Base-by-base conservation (phyloP, 37 sponge, comb jelly and placozoan species). In the Ephydatia muelleri region DNA sequence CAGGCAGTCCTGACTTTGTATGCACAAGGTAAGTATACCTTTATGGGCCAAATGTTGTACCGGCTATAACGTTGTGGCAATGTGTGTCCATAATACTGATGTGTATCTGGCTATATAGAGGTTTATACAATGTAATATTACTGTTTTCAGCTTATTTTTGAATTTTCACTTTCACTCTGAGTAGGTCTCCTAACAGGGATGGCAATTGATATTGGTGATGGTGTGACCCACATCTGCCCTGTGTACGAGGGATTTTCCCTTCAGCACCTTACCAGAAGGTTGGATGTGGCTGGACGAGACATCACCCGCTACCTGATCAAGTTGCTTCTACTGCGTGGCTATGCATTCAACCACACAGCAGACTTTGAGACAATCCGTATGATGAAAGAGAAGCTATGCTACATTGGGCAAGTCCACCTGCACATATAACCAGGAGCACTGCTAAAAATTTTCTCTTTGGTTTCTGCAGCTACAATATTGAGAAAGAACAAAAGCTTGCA, bases 301-400 rank as follows among this genome's bases (percentile, higher is more conserved):
- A 93, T 99, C 85, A 99, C 99, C 13, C 88, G 91, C 31, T 97
- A 97, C 81, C 88, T 99, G 31, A 97, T 99, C 83, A 99, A 99
- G 89, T 86, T 99, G 49, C 85, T 99, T 40, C 84, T 99, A 2
- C 83, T 99, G 49, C 82, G 99, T 68, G 99, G 99, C 36, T 99
- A 99, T 70, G 99, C 99, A 2, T 99, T 99, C 92, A 99, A 99
- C 82, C 99, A 99, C 89, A 91, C 97, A 8, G 99, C 99, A 65
- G 99, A 99, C 79, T 99, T 97, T 85, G 99, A 99, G 87, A 99
- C 99, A 12, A 96, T 99, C 22, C 86, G 99, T 13, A 97, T 97
- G 95, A 99, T 99, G 95, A 99, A 99, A 88, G 99, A 99, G 83
- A 96, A 93, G 77, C 85, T 99, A 21, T 99, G 99, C 80, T 99